Percentiles rank a stretch among this genome's conserved stretches.
phyloP scores from a whole-genome alignment of 2,888 invertebrate species.

The Drosophila vallismaia region DNA sequence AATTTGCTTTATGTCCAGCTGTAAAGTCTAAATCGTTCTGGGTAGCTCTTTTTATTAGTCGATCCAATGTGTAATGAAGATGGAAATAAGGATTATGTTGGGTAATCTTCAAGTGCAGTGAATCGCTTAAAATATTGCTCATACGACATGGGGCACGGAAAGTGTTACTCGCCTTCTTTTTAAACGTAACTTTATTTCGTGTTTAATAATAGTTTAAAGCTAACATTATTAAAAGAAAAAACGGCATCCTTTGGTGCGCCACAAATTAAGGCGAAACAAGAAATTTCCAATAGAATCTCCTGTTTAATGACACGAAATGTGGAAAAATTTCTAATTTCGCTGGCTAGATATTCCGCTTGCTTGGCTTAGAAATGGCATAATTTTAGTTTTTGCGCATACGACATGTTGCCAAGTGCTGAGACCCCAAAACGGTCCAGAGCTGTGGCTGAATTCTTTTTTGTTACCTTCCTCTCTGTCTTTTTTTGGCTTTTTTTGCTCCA shows the following conservation, averaged over 20 bases:
- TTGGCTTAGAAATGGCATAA: constrained; percentile 23
- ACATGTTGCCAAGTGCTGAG: constrained; percentile 40
- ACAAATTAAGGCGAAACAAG: no score
- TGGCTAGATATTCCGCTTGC: background rate
- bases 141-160: background rate
- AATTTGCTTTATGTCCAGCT: constrained; percentile 23
- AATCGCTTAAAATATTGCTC: background rate
- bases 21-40: background rate
- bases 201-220: no score
- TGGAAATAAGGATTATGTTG: background rate
- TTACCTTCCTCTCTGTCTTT: constrained; percentile 22
- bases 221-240: no score
- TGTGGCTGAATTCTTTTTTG: constrained; percentile 11
- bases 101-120: background rate
- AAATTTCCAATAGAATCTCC: no score
- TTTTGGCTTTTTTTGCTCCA: constrained; percentile 40
- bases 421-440: constrained; percentile 30
- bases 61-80: constrained; percentile 4
- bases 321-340: background rate
- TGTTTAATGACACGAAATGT: background rate
- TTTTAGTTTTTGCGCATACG: constrained; percentile 61
- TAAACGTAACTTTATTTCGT: no score
- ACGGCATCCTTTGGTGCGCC: no score
- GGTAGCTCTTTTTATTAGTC: background rate
- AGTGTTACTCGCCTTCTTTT: no score